phyloP scores from a whole-genome alignment of 2,113 vertebrate species.

The Heterotis niloticus region DNA sequence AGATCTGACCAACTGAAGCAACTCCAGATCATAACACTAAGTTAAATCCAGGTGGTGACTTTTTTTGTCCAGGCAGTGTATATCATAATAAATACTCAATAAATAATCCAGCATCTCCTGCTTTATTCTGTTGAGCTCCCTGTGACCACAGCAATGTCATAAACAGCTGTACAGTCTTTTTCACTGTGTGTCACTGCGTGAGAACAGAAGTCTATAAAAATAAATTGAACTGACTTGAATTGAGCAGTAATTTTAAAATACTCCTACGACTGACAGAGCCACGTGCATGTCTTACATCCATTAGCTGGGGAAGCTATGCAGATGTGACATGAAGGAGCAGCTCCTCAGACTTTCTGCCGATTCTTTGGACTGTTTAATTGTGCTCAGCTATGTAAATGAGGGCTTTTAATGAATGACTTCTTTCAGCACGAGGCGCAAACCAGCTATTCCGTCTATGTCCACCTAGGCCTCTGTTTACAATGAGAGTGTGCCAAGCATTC shows the following conservation, averaged over 20 bases:
- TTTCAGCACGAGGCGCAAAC: constrained; percentile 71
- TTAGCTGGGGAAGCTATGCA: not conserved
- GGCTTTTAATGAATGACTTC: constrained; percentile 80
- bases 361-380: constrained; percentile 22
- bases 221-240: not conserved
- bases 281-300: not conserved
- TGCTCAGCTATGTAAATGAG: constrained; percentile 64
- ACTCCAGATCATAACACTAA: too few relatives aligned
- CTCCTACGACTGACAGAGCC: not conserved
- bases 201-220: not conserved
- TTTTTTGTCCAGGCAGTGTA: too few relatives aligned
- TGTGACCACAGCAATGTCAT: too few relatives aligned
- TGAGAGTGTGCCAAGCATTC: constrained; percentile 84
- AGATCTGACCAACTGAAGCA: too few relatives aligned
- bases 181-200: not conserved
- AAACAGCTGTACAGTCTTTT: too few relatives aligned
- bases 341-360: constrained; percentile 14
- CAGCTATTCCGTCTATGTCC: constrained; percentile 76
- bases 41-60: too few relatives aligned
- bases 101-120: too few relatives aligned
- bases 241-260: too few relatives aligned
- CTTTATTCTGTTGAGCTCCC: too few relatives aligned
- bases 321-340: not conserved
- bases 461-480: constrained; percentile 81
- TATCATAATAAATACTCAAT: too few relatives aligned